Conservation (phyloP, 2,888 invertebrate genomes). For the Drosophila birchii region DNA sequence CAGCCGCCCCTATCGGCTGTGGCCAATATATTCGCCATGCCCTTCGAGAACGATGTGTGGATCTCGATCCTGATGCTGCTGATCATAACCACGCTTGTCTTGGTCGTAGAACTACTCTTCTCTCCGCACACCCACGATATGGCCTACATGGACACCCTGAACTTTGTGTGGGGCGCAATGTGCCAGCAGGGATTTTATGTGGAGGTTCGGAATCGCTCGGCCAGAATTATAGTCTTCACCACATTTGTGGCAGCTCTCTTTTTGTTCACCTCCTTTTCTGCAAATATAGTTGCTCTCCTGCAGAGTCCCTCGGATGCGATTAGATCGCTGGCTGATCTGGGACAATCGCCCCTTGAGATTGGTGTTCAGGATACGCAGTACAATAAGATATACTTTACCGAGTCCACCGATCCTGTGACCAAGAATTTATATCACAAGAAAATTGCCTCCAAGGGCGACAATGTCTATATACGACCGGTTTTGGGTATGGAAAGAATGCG, state of each 20-base stretch:
- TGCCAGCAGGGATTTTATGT: slow-evolving; percentile 88
- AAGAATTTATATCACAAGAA: slow-evolving; percentile 86
- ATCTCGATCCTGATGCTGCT: slow-evolving; percentile 80
- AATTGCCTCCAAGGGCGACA: slow-evolving; percentile 86
- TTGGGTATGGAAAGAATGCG: slow-evolving; percentile 87
- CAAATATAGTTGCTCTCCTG: slow-evolving; percentile 88
- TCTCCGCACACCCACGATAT: slow-evolving; percentile 74
- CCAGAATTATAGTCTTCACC: slow-evolving; percentile 86
- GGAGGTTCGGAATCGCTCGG: slow-evolving; percentile 85
- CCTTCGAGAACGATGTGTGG: slow-evolving; percentile 87
- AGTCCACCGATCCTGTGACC: slow-evolving; percentile 86
- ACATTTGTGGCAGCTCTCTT: slow-evolving; percentile 87
- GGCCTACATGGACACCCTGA: slow-evolving; percentile 85
- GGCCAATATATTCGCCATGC: slow-evolving; percentile 87
- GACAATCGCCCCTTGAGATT: slow-evolving; percentile 86
- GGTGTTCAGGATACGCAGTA: slow-evolving; percentile 88
- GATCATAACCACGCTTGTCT: slow-evolving; percentile 73
- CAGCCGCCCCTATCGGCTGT: slow-evolving; percentile 88
- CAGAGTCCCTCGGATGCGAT: slow-evolving; percentile 88
- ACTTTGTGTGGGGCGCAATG: slow-evolving; percentile 86
- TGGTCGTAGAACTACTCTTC: slow-evolving; percentile 74
- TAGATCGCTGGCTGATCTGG: slow-evolving; percentile 86
- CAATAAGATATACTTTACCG: slow-evolving; percentile 87
- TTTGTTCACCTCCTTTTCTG: slow-evolving; percentile 88
- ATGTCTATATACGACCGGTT: slow-evolving; percentile 86